Evolutionary conservation across 2,888 invertebrate species (phyloP).

Genomic region (Arge pagana): DNA sequence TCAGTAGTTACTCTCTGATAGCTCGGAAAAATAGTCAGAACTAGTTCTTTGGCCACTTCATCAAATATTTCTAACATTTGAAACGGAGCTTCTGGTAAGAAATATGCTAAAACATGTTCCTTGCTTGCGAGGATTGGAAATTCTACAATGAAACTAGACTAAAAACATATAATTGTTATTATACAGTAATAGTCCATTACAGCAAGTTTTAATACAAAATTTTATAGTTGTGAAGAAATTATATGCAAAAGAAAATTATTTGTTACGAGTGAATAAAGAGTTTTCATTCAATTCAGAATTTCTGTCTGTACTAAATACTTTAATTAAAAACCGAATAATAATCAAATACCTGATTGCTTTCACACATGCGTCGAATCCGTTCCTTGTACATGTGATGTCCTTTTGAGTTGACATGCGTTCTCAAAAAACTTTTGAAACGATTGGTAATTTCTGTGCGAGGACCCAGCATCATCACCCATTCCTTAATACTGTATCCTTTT

Average conservation of each 20-base stretch:
- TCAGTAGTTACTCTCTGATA: conserved; percentile 93
- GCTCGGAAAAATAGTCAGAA: conserved; percentile 91
- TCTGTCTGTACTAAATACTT: conserved; percentile 23
- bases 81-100: conserved; percentile 95
- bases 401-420: conserved; percentile 85
- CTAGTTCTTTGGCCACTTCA: conserved; percentile 91
- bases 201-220: conserved; percentile 1
- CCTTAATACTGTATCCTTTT: conserved; percentile 90
- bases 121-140: conserved; percentile 88
- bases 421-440: conserved; percentile 87
- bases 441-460: conserved; percentile 96
- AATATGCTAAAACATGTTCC: conserved; percentile 94
- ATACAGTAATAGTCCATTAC: background rate
- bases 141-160: conserved; percentile 87
- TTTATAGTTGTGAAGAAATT: conserved; percentile 21
- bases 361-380: conserved; percentile 92
- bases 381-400: conserved; percentile 90
- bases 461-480: conserved; percentile 96
- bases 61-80: conserved; percentile 98
- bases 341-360: conserved; percentile 73
- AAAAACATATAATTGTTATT: conserved; percentile 29
- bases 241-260: conserved; percentile 37
- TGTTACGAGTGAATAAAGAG: too few relatives aligned
- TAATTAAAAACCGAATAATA: background rate
- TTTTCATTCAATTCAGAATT: too few relatives aligned